Percentiles rank a stretch among this genome's conserved stretches.
Evolutionary conservation across 2,888 invertebrate genomes (phyloP).

Genomic region (Griposia aprilina): DNA sequence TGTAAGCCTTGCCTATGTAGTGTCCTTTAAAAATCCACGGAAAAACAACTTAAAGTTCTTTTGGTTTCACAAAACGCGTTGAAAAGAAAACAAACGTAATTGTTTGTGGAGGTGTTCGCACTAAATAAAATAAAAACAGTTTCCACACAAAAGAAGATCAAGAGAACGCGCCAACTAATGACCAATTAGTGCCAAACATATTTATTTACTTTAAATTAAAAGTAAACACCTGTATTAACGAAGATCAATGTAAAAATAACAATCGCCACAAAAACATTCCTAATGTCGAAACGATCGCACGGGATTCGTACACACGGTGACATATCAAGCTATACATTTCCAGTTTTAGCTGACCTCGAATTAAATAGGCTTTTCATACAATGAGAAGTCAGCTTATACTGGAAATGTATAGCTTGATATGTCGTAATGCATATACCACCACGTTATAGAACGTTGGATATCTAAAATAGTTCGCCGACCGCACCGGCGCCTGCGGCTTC

Average conservation of each 20-base stretch:
- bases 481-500: slow-evolving; percentile 70
- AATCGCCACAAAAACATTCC: slow-evolving; percentile 63
- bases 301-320: slow-evolving; percentile 39
- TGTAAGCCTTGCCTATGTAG: background rate
- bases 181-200: slow-evolving; percentile 46
- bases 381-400: no score
- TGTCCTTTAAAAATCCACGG: background rate
- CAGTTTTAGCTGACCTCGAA: no score
- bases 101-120: slow-evolving; percentile 4
- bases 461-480: slow-evolving; percentile 74
- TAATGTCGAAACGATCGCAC: slow-evolving; percentile 61
- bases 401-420: no score
- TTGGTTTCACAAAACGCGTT: background rate
- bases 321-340: no score
- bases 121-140: slow-evolving; percentile 27
- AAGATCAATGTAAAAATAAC: slow-evolving; percentile 57
- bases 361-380: no score
- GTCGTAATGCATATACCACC: slow-evolving; percentile 17
- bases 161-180: slow-evolving; percentile 27
- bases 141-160: slow-evolving; percentile 24
- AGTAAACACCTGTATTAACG: slow-evolving; percentile 34
- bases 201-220: slow-evolving; percentile 37
- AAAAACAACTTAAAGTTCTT: background rate
- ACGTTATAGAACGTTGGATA: slow-evolving; percentile 57
- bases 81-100: slow-evolving; percentile 9